phyloP scores from a whole-genome alignment of 92 coral and sea anemone genomes.

The Nematostella vectensis region DNA sequence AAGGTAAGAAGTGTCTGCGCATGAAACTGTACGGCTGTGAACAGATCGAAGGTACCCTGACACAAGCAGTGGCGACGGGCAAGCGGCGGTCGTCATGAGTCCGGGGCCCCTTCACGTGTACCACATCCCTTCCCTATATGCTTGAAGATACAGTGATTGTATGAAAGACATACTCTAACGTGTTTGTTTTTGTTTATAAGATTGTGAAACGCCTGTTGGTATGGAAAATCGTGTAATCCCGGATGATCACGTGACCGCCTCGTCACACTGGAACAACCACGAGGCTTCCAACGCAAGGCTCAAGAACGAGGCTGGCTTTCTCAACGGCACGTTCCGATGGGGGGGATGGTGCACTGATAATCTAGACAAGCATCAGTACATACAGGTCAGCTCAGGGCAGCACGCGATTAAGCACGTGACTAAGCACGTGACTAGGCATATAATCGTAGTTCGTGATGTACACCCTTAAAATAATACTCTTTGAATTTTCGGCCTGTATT shows the following conservation, averaged over 20 bases:
- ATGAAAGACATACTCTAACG: too few species aligned
- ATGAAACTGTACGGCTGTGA: conserved; percentile 82
- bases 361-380: conserved; percentile 42
- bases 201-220: conserved; percentile 76
- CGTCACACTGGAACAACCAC: conserved; percentile 57
- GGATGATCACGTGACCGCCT: conserved; percentile 62
- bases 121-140: too few species aligned
- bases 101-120: too few species aligned
- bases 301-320: conserved; percentile 24
- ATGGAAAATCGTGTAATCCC: conserved; percentile 59
- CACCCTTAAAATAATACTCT: too few species aligned
- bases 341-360: conserved; percentile 87
- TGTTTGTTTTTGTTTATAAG: conserved; percentile 12
- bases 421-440: too few species aligned
- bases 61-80: too few species aligned
- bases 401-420: too few species aligned
- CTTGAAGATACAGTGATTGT: too few species aligned
- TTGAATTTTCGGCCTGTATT: too few species aligned
- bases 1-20: too few species aligned
- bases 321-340: conserved; percentile 22
- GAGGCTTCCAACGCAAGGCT: conserved; percentile 59
- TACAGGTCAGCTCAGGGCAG: conserved; percentile 81
- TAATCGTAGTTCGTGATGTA: too few species aligned
- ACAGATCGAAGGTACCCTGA: conserved; percentile 87
- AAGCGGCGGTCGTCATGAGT: too few species aligned